These are phyloP conservation scores for Drosophila flavopinicola DNA, from an alignment of 2,888 invertebrate species.

Conservation along the genomic window DNA sequence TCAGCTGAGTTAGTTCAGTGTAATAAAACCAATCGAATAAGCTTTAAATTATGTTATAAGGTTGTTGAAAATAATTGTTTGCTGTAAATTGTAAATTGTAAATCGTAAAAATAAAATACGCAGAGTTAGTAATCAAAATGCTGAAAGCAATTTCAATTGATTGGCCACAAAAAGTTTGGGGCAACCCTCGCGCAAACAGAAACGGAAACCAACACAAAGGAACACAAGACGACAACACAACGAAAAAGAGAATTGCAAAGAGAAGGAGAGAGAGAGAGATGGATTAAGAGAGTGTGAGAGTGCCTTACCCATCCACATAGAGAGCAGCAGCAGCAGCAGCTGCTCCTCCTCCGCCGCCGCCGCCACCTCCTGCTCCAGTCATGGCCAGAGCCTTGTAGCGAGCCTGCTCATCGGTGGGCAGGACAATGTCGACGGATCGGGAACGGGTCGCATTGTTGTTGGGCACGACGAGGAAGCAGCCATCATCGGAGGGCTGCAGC, in stretches of 20 bases:
- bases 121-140: background rate
- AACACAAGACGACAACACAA: slow-evolving; percentile 18
- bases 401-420: slow-evolving; percentile 93
- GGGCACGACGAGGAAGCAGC: slow-evolving; percentile 88
- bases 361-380: slow-evolving; percentile 85
- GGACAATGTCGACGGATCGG: slow-evolving; percentile 93
- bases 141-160: background rate
- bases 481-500: slow-evolving; percentile 87
- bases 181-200: background rate
- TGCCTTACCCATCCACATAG: slow-evolving; percentile 63
- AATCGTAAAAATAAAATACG: no score
- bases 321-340: slow-evolving; percentile 31
- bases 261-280: slow-evolving; percentile 13
- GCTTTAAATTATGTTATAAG: no score
- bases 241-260: slow-evolving; percentile 8
- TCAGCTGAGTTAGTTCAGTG: no score
- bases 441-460: slow-evolving; percentile 90
- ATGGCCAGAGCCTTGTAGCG: slow-evolving; percentile 93
- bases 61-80: no score
- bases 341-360: slow-evolving; percentile 85
- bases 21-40: no score
- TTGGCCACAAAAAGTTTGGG: background rate
- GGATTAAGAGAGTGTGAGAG: slow-evolving; percentile 8
- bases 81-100: no score
- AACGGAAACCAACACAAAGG: slow-evolving; percentile 6